phyloP scores from a whole-genome alignment of 2,888 invertebrate genomes.

The Melolontha melolontha region DNA sequence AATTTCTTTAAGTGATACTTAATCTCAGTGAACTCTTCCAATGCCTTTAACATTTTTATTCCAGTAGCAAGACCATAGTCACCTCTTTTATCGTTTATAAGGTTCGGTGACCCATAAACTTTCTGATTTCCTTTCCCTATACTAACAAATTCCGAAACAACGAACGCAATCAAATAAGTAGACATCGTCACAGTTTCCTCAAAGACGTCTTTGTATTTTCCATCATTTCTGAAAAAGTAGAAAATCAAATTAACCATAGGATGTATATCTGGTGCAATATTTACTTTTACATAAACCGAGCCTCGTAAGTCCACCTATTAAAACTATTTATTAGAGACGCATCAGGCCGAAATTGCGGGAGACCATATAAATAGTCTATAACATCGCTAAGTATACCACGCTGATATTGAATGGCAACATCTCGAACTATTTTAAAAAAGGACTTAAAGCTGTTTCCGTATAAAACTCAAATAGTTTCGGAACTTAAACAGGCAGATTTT shows the following conservation, averaged over 20 bases:
- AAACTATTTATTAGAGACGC: too few relatives aligned
- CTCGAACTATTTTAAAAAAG: too few relatives aligned
- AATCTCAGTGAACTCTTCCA: slow-evolving; percentile 71
- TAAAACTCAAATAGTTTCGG: too few relatives aligned
- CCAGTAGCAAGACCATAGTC: slow-evolving; percentile 65
- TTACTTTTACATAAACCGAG: background rate
- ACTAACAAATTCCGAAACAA: slow-evolving; percentile 67
- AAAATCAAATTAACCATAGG: too few relatives aligned
- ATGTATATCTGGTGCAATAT: too few relatives aligned
- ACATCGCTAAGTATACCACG: too few relatives aligned
- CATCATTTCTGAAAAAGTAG: background rate
- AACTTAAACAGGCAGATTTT: too few relatives aligned
- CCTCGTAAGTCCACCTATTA: too few relatives aligned
- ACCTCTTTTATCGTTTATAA: slow-evolving; percentile 57
- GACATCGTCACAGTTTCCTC: slow-evolving; percentile 70
- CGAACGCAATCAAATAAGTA: slow-evolving; percentile 84
- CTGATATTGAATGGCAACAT: too few relatives aligned
- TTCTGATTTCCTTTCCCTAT: slow-evolving; percentile 51
- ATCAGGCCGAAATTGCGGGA: too few relatives aligned
- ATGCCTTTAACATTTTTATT: slow-evolving; percentile 62
- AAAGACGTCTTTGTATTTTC: slow-evolving; percentile 27
- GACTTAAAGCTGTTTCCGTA: too few relatives aligned
- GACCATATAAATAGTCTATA: too few relatives aligned
- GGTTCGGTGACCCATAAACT: slow-evolving; percentile 52
- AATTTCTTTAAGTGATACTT: slow-evolving; percentile 71